These are phyloP conservation scores for Lampropteryx suffumata DNA, from an alignment of 2,888 invertebrate species.

Conservation along the genomic window DNA sequence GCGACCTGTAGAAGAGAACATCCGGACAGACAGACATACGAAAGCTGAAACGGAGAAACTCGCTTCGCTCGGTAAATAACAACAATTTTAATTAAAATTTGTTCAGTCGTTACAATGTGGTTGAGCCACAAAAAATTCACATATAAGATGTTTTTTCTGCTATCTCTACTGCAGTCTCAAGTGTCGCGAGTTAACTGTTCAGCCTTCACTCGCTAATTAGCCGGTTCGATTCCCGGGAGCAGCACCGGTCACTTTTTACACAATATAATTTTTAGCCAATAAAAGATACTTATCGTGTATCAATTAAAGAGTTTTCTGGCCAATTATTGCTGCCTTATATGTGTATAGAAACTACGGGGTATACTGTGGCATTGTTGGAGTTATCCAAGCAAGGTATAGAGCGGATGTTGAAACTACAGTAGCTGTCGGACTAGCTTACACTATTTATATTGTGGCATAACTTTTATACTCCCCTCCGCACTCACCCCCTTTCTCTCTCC, in stretches of 20 bases:
- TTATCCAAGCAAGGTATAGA: not conserved
- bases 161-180: conserved; percentile 44
- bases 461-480: no score
- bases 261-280: conserved; percentile 64
- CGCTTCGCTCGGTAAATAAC: no score
- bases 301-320: conserved; percentile 57
- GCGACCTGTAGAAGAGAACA: no score
- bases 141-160: conserved; percentile 28
- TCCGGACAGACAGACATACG: no score
- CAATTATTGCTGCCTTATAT: conserved; percentile 52
- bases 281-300: conserved; percentile 58
- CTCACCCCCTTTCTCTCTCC: no score
- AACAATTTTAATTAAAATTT: no score
- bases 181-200: conserved; percentile 60
- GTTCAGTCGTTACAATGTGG: no score
- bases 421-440: no score
- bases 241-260: conserved; percentile 51
- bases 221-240: conserved; percentile 62
- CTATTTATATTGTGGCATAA: no score
- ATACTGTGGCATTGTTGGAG: conserved; percentile 6
- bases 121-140: no score
- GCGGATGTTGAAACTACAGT: not conserved
- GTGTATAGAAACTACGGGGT: conserved; percentile 6
- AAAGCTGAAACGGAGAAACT: no score
- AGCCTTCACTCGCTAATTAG: conserved; percentile 63